These are phyloP conservation scores for Drosophila bocqueti DNA, from an alignment of 1,140 invertebrate genomes.

Conservation along the genomic window DNA sequence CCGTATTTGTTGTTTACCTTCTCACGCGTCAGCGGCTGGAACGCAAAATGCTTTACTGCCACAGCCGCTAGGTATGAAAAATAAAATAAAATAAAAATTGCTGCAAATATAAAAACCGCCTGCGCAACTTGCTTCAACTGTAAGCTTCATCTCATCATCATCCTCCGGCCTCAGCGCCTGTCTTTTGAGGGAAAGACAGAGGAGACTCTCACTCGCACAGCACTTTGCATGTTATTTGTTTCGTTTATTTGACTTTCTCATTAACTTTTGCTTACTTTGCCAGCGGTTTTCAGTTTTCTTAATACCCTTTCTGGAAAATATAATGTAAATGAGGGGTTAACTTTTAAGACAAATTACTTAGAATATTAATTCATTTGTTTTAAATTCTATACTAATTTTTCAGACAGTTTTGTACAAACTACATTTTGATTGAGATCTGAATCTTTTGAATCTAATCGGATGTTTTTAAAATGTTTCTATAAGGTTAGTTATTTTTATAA, in stretches of 20 bases:
- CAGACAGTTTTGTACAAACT: too few relatives aligned
- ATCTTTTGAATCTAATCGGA: too few relatives aligned
- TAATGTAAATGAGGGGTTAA: not conserved
- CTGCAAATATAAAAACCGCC: constrained; percentile 49
- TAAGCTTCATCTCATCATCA: constrained; percentile 25
- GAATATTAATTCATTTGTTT: too few relatives aligned
- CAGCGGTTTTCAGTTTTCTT: constrained; percentile 18
- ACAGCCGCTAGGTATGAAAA: constrained; percentile 23
- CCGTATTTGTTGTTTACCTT: constrained; percentile 56
- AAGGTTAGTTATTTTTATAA: too few relatives aligned
- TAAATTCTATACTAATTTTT: too few relatives aligned
- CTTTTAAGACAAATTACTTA: not conserved
- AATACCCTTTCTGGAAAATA: constrained; percentile 10
- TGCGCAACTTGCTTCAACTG: constrained; percentile 49
- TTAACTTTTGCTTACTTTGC: constrained; percentile 79
- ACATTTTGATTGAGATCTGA: too few relatives aligned
- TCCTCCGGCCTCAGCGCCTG: constrained; percentile 8
- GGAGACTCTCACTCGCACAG: constrained; percentile 39
- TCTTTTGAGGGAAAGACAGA: constrained; percentile 3
- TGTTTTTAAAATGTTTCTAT: too few relatives aligned
- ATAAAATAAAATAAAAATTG: constrained; percentile 25
- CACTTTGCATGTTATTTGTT: constrained; percentile 80
- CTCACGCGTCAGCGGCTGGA: constrained; percentile 57
- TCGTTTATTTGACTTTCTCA: constrained; percentile 82
- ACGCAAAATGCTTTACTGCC: constrained; percentile 64